phyloP scores from a whole-genome alignment of 1,140 invertebrate species.

The Ceratoteleas bidentatus region DNA sequence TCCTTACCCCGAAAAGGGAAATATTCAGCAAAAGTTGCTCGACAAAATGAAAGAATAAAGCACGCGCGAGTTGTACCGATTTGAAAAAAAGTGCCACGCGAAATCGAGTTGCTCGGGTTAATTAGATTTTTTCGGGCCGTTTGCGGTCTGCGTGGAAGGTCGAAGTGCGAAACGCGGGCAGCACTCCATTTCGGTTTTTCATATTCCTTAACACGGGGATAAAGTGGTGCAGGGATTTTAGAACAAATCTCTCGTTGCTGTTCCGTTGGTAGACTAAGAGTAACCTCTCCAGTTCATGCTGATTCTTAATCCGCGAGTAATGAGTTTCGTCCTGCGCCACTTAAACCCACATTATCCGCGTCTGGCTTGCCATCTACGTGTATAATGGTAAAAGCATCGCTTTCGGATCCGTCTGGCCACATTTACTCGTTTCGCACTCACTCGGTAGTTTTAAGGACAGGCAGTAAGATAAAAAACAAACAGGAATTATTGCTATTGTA shows the following conservation, averaged over 20 bases:
- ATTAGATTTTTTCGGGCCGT: slow-evolving; percentile 9
- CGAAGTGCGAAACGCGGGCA: slow-evolving; percentile 26
- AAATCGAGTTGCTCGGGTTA: background rate
- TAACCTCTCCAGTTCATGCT: slow-evolving; percentile 55
- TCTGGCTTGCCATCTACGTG: slow-evolving; percentile 37
- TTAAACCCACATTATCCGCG: slow-evolving; percentile 61
- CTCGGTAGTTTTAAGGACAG: slow-evolving; percentile 24
- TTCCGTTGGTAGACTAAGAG: slow-evolving; percentile 49
- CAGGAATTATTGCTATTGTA: too few relatives aligned
- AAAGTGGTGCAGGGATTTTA: slow-evolving; percentile 54
- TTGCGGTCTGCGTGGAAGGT: slow-evolving; percentile 1
- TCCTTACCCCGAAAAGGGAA: too few relatives aligned
- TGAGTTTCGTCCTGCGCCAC: slow-evolving; percentile 63
- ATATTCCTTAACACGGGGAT: slow-evolving; percentile 45
- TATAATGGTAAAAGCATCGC: slow-evolving; percentile 42
- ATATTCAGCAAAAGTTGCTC: too few relatives aligned
- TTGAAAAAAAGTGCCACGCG: too few relatives aligned
- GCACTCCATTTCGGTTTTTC: slow-evolving; percentile 39
- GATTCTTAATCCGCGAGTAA: slow-evolving; percentile 67
- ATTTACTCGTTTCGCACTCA: slow-evolving; percentile 39
- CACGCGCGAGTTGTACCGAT: too few relatives aligned
- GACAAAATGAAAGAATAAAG: too few relatives aligned
- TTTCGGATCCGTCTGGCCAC: slow-evolving; percentile 26
- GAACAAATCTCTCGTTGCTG: slow-evolving; percentile 47
- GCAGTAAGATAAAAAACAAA: too few relatives aligned